These are phyloP conservation scores for Carposina sasakii DNA, from an alignment of 1,140 invertebrate species.

Conservation along the genomic window DNA sequence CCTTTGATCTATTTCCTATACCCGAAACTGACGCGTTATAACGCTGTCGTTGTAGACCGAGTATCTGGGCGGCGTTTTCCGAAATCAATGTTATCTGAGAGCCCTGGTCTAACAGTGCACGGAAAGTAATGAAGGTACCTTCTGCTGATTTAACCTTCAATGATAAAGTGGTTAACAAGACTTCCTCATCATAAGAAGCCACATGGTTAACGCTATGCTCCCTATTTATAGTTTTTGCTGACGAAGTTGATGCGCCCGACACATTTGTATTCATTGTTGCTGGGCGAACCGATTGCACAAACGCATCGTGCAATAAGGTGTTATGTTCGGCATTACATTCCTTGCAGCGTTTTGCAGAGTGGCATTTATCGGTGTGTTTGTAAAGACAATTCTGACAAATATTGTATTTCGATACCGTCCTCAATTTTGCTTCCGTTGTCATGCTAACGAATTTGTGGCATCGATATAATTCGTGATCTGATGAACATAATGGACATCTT, in stretches of 20 bases:
- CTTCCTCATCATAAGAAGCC: neutral
- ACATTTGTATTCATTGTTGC: too few species aligned
- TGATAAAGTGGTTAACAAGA: neutral
- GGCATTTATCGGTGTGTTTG: neutral
- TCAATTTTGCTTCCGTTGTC: neutral
- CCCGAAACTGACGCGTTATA: constrained; percentile 5
- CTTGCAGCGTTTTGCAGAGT: neutral
- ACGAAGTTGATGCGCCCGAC: too few species aligned
- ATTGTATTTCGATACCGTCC: neutral
- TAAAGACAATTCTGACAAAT: neutral
- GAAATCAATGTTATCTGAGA: constrained; percentile 6
- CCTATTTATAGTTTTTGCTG: too few species aligned
- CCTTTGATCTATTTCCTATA: neutral
- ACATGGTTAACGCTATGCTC: neutral
- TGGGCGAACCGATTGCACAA: too few species aligned
- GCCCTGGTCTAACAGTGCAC: neutral
- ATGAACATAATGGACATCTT: neutral
- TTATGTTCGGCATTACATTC: neutral
- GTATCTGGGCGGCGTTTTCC: constrained; percentile 5
- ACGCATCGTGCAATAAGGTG: constrained; percentile 1
- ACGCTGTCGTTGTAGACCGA: constrained; percentile 1
- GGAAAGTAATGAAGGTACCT: neutral
- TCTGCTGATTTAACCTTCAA: neutral
- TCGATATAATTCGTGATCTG: neutral
- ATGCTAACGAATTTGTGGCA: neutral